phyloP scores from a whole-genome alignment of 2,113 vertebrate genomes.

The Nothocercus nigrocapillus region DNA sequence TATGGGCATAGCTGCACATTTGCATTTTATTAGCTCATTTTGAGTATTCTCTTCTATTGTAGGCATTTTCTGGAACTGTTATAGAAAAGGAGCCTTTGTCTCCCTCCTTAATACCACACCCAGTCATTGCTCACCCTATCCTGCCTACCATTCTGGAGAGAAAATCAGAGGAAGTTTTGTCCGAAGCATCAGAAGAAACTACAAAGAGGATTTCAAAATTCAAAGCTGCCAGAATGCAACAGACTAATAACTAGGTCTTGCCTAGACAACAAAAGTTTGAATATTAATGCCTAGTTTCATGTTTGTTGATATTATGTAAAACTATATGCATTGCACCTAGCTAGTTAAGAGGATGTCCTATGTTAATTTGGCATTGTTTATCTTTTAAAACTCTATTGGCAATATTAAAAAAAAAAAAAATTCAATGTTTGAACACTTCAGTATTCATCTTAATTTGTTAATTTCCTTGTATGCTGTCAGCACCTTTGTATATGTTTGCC shows the following conservation, averaged over 20 bases:
- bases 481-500: conserved; percentile 73
- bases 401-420: conserved; percentile 36
- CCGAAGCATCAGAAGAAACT: conserved; percentile 77
- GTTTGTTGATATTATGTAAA: neutral
- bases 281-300: neutral
- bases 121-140: conserved; percentile 83
- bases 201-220: conserved; percentile 88
- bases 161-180: conserved; percentile 86
- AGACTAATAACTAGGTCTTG: conserved; percentile 74
- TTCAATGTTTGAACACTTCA: conserved; percentile 57
- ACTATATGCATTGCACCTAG: neutral
- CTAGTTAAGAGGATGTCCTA: neutral
- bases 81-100: conserved; percentile 92
- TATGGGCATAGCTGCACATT: conserved; percentile 42
- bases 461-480: conserved; percentile 70
- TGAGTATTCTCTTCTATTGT: conserved; percentile 55
- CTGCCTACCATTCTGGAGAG: conserved; percentile 94
- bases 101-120: conserved; percentile 78
- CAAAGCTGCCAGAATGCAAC: conserved; percentile 91
- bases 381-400: conserved; percentile 6
- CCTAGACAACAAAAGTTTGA: neutral
- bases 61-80: conserved; percentile 97
- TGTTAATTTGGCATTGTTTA: conserved; percentile 29
- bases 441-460: conserved; percentile 57
- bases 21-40: conserved; percentile 49